Conservation (phyloP, 2,888 invertebrate genomes). For the Drosophila mimetica region DNA sequence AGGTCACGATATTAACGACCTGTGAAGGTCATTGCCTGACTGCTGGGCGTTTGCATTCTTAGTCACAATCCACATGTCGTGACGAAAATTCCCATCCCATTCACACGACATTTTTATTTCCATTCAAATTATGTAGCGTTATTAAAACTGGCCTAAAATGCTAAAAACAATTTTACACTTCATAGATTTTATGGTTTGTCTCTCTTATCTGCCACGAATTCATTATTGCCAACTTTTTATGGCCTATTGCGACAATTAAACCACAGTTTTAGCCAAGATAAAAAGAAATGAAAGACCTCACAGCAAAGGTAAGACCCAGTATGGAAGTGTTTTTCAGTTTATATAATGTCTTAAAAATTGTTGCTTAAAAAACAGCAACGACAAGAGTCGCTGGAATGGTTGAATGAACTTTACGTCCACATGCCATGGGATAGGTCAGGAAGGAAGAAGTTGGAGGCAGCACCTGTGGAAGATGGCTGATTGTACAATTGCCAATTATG, state of each 20-base stretch:
- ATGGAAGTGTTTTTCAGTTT: constrained; percentile 8
- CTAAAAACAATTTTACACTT: constrained; percentile 17
- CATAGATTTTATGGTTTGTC: constrained; percentile 22
- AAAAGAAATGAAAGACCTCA: constrained; percentile 38
- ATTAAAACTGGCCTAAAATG: not conserved
- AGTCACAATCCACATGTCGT: constrained; percentile 20
- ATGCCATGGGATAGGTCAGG: constrained; percentile 34
- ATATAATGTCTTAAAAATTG: constrained; percentile 36
- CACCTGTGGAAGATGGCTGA: constrained; percentile 6
- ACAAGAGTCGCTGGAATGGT: constrained; percentile 12
- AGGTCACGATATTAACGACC: constrained; percentile 28
- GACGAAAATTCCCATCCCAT: constrained; percentile 16
- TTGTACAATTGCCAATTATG: constrained; percentile 25
- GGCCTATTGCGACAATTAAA: constrained; percentile 39
- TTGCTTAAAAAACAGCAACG: constrained; percentile 21
- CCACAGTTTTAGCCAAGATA: constrained; percentile 26
- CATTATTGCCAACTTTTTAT: constrained; percentile 31
- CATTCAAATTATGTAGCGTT: constrained; percentile 7
- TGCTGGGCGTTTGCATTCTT: constrained; percentile 19
- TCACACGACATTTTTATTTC: constrained; percentile 17
- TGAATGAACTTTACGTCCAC: constrained; percentile 42
- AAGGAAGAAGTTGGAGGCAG: constrained; percentile 4
- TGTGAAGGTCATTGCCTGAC: constrained; percentile 16
- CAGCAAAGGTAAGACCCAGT: constrained; percentile 19
- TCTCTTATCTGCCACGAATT: constrained; percentile 28